A percentile compares a stretch with the other conserved stretches of the same genome.
phyloP scores from a whole-genome alignment of 2,797 vertebrate genomes.

The Lophius americanus region DNA sequence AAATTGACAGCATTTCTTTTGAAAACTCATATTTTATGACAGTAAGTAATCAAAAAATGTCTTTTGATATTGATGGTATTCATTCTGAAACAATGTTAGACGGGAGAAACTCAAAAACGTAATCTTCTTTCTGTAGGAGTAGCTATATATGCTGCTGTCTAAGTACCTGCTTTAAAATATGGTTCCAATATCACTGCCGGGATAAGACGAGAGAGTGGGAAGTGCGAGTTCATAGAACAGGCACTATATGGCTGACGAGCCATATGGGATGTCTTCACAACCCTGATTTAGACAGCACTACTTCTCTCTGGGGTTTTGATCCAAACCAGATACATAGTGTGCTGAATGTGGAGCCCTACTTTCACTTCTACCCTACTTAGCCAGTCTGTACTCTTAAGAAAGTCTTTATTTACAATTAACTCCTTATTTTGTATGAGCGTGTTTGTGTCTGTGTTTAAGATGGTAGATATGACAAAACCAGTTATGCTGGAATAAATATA shows the following conservation, averaged over 20 bases:
- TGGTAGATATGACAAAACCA: slow-evolving; percentile 22
- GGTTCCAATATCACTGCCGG: slow-evolving; percentile 36
- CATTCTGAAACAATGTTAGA: too few relatives aligned
- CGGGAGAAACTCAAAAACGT: neutral
- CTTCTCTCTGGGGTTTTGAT: slow-evolving; percentile 40
- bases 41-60: neutral
- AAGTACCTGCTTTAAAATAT: slow-evolving; percentile 44
- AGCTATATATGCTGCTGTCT: slow-evolving; percentile 18
- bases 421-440: neutral
- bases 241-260: slow-evolving; percentile 46
- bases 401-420: slow-evolving; percentile 18
- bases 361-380: slow-evolving; percentile 33
- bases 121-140: slow-evolving; percentile 19
- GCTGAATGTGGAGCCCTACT: slow-evolving; percentile 26
- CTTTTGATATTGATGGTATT: neutral
- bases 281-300: slow-evolving; percentile 58
- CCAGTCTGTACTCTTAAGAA: slow-evolving; percentile 33
- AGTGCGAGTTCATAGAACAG: slow-evolving; percentile 40
- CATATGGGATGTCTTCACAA: slow-evolving; percentile 55
- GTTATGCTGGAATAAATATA: slow-evolving; percentile 17
- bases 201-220: slow-evolving; percentile 24
- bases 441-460: slow-evolving; percentile 2
- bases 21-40: neutral
- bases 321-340: slow-evolving; percentile 23
- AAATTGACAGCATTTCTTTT: neutral